A percentile compares a stretch with the other conserved stretches of the same genome.
Evolutionary conservation across 2,113 vertebrate genomes (phyloP).

Genomic region (Cephalopholis sonnerati): DNA sequence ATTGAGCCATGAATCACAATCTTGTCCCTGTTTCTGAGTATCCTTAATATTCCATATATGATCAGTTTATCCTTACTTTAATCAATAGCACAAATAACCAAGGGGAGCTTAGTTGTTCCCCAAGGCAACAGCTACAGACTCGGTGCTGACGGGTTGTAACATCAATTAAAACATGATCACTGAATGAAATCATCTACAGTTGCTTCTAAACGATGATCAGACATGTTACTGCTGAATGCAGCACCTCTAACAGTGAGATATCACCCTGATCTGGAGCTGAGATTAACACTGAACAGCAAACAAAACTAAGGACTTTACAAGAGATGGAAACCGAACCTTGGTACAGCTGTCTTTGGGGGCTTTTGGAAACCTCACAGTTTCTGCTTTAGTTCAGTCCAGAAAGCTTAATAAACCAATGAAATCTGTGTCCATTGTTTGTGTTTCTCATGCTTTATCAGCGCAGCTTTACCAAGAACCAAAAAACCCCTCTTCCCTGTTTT

Average conservation of each 20-base stretch:
- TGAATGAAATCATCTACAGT: not conserved
- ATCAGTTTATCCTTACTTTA: not conserved
- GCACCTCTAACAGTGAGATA: rapidly evolving
- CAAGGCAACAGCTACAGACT: not conserved
- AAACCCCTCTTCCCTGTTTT: no score
- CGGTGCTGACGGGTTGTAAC: not conserved
- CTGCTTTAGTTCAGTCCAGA: not conserved
- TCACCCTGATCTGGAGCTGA: not conserved
- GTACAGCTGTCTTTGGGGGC: not conserved
- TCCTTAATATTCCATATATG: not conserved
- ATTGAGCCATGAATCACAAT: not conserved
- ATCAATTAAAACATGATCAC: not conserved
- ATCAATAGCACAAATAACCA: not conserved
- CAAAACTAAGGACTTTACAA: not conserved
- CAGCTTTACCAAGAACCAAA: not conserved
- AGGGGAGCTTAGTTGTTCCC: not conserved
- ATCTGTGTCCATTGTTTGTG: not conserved
- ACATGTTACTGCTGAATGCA: not conserved
- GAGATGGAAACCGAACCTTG: not conserved
- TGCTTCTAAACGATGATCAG: not conserved
- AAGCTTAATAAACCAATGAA: no score
- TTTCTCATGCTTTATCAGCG: not conserved
- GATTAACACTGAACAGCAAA: not conserved
- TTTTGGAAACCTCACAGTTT: no score
- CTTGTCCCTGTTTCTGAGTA: no score